Base-by-base conservation (phyloP, 2,797 vertebrate genomes). In the Acanthurus lineatus region DNA sequence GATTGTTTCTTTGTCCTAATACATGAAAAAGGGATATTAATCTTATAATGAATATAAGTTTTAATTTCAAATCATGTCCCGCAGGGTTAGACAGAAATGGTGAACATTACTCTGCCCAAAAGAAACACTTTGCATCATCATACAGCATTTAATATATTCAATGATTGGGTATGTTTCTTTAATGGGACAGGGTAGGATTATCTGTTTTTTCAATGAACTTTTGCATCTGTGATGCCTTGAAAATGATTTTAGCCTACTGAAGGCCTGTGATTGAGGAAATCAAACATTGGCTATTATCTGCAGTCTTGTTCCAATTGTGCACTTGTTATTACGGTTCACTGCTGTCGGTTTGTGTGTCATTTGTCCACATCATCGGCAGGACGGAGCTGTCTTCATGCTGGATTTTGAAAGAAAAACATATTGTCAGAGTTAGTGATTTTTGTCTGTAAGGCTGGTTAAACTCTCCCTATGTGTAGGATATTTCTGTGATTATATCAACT, bases 151-250 rank as follows among this genome's bases (percentile, higher is more conserved):
- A 53, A 6, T 70, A 76, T 51, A 73, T 69, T 77, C 20, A 44
- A 58, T 67, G 62, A n/a, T 48, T 42, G 71, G 73, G 87, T 58
- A 17, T 28, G 9, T 66, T 58, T 54, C 7, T 49, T 72, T 82
- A n/a, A 67, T 20, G 12, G 44, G 53, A 40, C 28, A 2, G 40
- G 47, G 10, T 38, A 0, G 32, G 66, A 38, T 53, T 6, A 25
- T 15, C 16, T 51, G 32, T 38, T 38, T 38, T 68, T 32, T n/a
- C 14, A 68, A 48, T 53, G 12, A 61, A 57, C 71, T 42, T 69
- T 82, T 86, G 92, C 93, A 92, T 94, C 90, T 93, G 86, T 90
- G 91, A 94, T 90, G 91, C 90, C 82, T 90, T 90, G 76, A 88
- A 78, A 84, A 51, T 35, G 5, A 81, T 61, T 60, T 60, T 0